A percentile compares a stretch with the other conserved stretches of the same genome.
phyloP scores from a whole-genome alignment of 2,888 invertebrate species.

The Sylvicola cinctus region DNA sequence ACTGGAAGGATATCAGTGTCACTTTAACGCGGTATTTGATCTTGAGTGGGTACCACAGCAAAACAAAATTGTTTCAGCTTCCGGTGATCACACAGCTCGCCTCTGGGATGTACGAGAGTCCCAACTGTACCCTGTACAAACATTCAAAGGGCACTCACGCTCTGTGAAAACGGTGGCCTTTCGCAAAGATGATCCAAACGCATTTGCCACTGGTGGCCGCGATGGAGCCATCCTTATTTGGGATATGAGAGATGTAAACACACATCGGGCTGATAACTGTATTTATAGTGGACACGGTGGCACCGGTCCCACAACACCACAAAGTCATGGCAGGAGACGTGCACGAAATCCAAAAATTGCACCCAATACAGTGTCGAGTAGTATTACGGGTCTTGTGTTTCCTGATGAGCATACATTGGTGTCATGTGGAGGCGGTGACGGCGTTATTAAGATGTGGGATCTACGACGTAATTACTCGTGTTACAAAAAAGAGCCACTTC shows the following conservation, averaged over 20 bases:
- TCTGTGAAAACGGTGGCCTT: slow-evolving; percentile 70
- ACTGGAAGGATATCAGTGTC: slow-evolving; percentile 35
- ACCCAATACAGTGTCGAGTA: slow-evolving; percentile 36
- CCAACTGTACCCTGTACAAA: slow-evolving; percentile 25
- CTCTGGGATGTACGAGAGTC: slow-evolving; percentile 52
- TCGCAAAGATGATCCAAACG: slow-evolving; percentile 41
- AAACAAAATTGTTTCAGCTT: slow-evolving; percentile 62
- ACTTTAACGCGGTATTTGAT: slow-evolving; percentile 79
- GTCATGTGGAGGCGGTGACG: slow-evolving; percentile 75
- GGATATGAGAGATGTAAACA: slow-evolving; percentile 43
- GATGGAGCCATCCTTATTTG: slow-evolving; percentile 75
- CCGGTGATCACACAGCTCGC: slow-evolving; percentile 63
- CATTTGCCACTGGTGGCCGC: slow-evolving; percentile 73
- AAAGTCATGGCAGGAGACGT: slow-evolving; percentile 7
- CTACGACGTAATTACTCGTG: slow-evolving; percentile 56
- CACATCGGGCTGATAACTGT: slow-evolving; percentile 43
- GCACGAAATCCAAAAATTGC: slow-evolving; percentile 17
- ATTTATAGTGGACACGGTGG: slow-evolving; percentile 30
- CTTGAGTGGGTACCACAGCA: slow-evolving; percentile 64
- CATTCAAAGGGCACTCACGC: slow-evolving; percentile 56
- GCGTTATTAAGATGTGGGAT: slow-evolving; percentile 75
- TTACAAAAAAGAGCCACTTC: slow-evolving; percentile 44
- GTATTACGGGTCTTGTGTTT: slow-evolving; percentile 67
- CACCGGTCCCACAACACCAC: slow-evolving; percentile 27
- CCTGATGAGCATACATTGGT: slow-evolving; percentile 57